phyloP scores from a whole-genome alignment of 2,113 vertebrate species.

The Elephas maximus region DNA sequence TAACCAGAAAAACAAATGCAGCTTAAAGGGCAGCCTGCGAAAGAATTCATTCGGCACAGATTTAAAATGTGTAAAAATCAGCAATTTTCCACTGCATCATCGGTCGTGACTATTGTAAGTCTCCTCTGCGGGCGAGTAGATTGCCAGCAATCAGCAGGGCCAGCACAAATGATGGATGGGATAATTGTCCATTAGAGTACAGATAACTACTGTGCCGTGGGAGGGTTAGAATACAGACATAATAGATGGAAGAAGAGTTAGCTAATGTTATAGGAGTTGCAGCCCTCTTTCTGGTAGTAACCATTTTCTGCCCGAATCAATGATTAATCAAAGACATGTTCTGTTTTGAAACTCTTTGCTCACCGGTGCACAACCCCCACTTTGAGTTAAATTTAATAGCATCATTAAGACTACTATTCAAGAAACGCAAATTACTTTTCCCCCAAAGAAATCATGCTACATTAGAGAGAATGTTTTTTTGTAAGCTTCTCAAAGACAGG shows the following conservation, averaged over 20 bases:
- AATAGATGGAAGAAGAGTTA: slow-evolving; percentile 68
- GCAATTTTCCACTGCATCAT: slow-evolving; percentile 67
- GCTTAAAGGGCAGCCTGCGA: slow-evolving; percentile 58
- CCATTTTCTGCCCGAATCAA: slow-evolving; percentile 56
- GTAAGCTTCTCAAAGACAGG: slow-evolving; percentile 14
- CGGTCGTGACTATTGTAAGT: slow-evolving; percentile 60
- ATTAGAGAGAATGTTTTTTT: slow-evolving; percentile 58
- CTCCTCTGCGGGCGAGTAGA: slow-evolving; percentile 62
- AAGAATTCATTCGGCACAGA: slow-evolving; percentile 56
- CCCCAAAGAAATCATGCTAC: slow-evolving; percentile 56
- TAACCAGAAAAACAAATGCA: slow-evolving; percentile 59
- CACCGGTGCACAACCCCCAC: neutral
- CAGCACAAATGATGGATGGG: slow-evolving; percentile 65
- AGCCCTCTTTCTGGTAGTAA: slow-evolving; percentile 58
- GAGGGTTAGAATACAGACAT: slow-evolving; percentile 56
- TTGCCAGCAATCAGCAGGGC: slow-evolving; percentile 65
- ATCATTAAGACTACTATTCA: slow-evolving; percentile 71
- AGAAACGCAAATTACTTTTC: slow-evolving; percentile 68
- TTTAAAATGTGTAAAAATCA: slow-evolving; percentile 70
- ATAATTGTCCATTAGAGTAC: slow-evolving; percentile 77
- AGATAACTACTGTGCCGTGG: slow-evolving; percentile 59
- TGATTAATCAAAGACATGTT: slow-evolving; percentile 72
- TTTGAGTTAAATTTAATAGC: slow-evolving; percentile 72
- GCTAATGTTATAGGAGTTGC: slow-evolving; percentile 57
- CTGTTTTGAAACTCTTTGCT: slow-evolving; percentile 63